These are phyloP conservation scores for Elgaria multicarinata DNA, from an alignment of 2,113 vertebrate genomes.

Conservation along the genomic window DNA sequence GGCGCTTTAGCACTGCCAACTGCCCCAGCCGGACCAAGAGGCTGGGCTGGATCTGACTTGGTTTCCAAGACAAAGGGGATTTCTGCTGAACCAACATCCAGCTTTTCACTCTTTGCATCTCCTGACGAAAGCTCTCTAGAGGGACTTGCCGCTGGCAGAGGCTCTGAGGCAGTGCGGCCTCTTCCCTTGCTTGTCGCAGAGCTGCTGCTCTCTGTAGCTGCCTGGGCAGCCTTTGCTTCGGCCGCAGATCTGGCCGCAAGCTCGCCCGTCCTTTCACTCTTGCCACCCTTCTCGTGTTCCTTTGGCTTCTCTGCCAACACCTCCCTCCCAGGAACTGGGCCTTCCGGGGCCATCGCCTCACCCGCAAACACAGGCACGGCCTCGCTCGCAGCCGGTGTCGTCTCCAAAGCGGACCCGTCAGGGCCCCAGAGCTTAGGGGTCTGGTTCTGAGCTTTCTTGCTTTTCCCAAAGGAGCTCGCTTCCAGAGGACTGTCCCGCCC, in stretches of 20 bases:
- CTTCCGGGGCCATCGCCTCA: fast-evolving
- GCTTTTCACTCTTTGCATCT: slow-evolving; percentile 7
- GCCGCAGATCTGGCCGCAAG: fast-evolving
- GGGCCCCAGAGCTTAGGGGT: fast-evolving
- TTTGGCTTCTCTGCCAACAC: not conserved
- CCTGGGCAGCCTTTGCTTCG: not conserved
- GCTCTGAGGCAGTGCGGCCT: not conserved
- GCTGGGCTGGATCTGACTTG: not conserved
- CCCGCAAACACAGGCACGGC: fast-evolving
- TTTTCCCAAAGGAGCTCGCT: not conserved
- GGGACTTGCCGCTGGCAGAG: not conserved
- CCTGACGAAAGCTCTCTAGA: not conserved
- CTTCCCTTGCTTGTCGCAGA: not conserved
- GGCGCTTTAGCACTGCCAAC: fast-evolving
- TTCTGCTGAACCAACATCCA: slow-evolving; percentile 19
- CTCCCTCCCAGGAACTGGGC: fast-evolving
- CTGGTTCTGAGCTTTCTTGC: fast-evolving
- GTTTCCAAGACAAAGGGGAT: not conserved
- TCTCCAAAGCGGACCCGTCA: not conserved
- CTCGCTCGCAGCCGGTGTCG: fast-evolving
- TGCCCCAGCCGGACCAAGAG: fast-evolving
- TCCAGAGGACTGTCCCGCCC: fast-evolving
- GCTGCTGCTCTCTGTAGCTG: not conserved
- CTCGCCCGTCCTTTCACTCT: not conserved
- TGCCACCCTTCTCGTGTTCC: not conserved